Base-by-base conservation (phyloP, 2,797 vertebrate genomes). In the Agapornis canus region DNA sequence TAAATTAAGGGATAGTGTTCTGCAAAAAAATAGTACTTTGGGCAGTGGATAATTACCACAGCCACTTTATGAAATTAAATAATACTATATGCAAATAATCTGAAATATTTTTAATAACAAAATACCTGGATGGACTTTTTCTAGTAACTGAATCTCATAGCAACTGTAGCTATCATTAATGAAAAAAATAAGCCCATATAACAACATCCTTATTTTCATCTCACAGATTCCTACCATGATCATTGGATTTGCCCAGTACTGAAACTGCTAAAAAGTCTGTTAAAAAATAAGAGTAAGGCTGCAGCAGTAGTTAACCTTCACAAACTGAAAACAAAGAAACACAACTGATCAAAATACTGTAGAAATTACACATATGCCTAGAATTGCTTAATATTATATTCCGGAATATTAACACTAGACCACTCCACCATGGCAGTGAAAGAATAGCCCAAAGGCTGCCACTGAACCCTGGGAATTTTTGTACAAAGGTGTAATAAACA, bases 391-490 rank as follows among this genome's bases (percentile, higher is more conserved):
- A 64, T 29, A 31, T 13, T 19, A 43, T 6, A 5, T 49, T 51
- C 70, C n/a, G 39, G 65, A 89, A 70, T 54, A 92, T 42, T 59
- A 73, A 61, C 19, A 48, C 16, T 35, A 27, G 10, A 19, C 31
- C 17, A 10, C 45, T 27, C 13, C 39, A 29, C 43, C 45, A 45
- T 5, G 15, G 10, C 31, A 39, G 22, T 45, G 59, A 81, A 56
- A 68, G 10, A 40, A 27, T 63, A 84, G 9, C 31, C 45, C 64
- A 79, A 89, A 93, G 60, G 13, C 37, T 92, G 80, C 65, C 39
- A 42, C 8, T 17, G 84, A 80, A 83, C 45, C 42, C 23, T 64
- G 32, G 32, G 19, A 69, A 65, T 51, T 94, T 82, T 79, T 61
- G 51, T 82, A 88, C 29, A 63, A 19, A 68, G 10, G 11, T 39